Evolutionary conservation across 2,888 invertebrate species (phyloP).

Genomic region (Agrotis clavis): DNA sequence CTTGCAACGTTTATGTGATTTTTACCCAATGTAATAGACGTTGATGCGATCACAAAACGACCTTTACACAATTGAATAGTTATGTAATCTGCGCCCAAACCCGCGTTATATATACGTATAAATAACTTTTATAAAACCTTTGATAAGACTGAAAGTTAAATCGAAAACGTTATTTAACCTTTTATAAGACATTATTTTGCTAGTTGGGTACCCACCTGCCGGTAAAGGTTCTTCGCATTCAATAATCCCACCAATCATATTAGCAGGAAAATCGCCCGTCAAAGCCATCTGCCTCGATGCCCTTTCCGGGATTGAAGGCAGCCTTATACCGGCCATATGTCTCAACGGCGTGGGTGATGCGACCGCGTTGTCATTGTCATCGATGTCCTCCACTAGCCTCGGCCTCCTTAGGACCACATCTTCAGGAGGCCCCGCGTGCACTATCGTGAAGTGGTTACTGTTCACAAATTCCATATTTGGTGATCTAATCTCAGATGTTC

Average conservation of each 20-base stretch:
- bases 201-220: too few relatives aligned
- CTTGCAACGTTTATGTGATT: too few relatives aligned
- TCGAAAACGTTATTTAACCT: too few relatives aligned
- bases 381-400: slow-evolving; percentile 82
- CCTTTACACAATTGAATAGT: too few relatives aligned
- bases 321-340: slow-evolving; percentile 93
- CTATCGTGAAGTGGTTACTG: slow-evolving; percentile 91
- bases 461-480: slow-evolving; percentile 91
- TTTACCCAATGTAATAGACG: too few relatives aligned
- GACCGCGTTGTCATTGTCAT: slow-evolving; percentile 87
- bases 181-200: too few relatives aligned
- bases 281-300: slow-evolving; percentile 91
- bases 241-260: slow-evolving; percentile 90
- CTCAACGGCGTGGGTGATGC: slow-evolving; percentile 92
- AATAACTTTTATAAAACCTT: too few relatives aligned
- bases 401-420: slow-evolving; percentile 88
- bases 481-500: slow-evolving; percentile 89
- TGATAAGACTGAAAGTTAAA: too few relatives aligned
- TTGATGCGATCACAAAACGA: too few relatives aligned
- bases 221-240: slow-evolving; percentile 96
- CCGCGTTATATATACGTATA: too few relatives aligned
- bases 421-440: slow-evolving; percentile 88
- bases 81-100: too few relatives aligned
- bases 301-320: slow-evolving; percentile 96
- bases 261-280: slow-evolving; percentile 90